A percentile compares a stretch with the other conserved stretches of the same genome.
These are phyloP conservation scores for Syritta pipiens DNA, from an alignment of 2,888 invertebrate genomes.

Conservation along the genomic window DNA sequence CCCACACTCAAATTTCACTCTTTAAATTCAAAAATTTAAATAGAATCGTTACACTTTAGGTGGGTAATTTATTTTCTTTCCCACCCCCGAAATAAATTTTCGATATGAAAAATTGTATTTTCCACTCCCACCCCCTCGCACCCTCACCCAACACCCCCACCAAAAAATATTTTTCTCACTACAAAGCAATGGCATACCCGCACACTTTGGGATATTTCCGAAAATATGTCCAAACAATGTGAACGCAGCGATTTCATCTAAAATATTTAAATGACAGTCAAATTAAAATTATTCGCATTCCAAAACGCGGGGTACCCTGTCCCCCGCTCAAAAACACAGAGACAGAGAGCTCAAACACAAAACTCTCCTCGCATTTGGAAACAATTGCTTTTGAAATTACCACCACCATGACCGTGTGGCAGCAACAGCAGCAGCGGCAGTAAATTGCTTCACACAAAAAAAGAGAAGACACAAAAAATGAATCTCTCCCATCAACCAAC, in stretches of 20 bases:
- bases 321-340: background rate
- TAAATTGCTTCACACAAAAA: constrained; percentile 16
- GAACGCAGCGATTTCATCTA: background rate
- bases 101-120: too few relatives aligned
- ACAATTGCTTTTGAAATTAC: constrained; percentile 17
- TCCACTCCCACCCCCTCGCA: background rate
- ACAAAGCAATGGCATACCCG: too few relatives aligned
- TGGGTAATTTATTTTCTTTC: too few relatives aligned
- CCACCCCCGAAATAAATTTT: too few relatives aligned
- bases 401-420: background rate
- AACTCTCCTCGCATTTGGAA: background rate
- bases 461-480: background rate
- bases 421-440: too few relatives aligned
- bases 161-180: too few relatives aligned
- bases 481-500: too few relatives aligned
- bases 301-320: background rate
- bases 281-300: constrained; percentile 28
- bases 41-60: too few relatives aligned
- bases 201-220: background rate
- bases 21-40: too few relatives aligned
- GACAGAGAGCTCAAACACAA: background rate
- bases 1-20: too few relatives aligned
- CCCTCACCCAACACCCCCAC: too few relatives aligned
- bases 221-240: constrained; percentile 18
- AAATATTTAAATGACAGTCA: constrained; percentile 28